These are phyloP conservation scores for Tragelaphus strepsiceros DNA, from an alignment of 2,113 vertebrate genomes.

Conservation along the genomic window DNA sequence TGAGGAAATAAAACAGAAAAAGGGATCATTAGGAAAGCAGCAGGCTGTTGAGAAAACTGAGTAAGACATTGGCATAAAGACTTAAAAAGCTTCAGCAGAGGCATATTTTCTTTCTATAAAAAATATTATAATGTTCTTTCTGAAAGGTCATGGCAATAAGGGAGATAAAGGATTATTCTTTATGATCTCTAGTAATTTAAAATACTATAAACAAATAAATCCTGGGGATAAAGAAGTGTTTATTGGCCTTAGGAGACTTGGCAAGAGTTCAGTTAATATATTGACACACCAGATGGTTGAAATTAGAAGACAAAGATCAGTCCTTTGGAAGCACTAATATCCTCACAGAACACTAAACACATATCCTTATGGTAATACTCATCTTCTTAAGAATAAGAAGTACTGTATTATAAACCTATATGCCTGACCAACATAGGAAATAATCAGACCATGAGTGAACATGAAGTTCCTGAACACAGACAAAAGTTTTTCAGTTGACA, in stretches of 20 bases:
- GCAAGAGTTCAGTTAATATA: constrained; percentile 57
- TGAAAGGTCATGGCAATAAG: constrained; percentile 76
- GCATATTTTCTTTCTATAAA: background rate
- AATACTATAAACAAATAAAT: constrained; percentile 81
- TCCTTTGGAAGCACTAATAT: constrained; percentile 30
- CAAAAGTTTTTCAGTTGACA: background rate
- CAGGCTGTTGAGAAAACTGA: constrained; percentile 74
- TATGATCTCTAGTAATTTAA: constrained; percentile 76
- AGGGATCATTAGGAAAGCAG: constrained; percentile 67
- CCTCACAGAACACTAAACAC: background rate
- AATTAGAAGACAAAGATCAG: constrained; percentile 58
- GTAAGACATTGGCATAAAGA: constrained; percentile 73
- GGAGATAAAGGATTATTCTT: constrained; percentile 75
- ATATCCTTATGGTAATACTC: background rate
- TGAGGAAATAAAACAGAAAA: constrained; percentile 72
- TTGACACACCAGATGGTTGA: constrained; percentile 29
- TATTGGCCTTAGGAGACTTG: constrained; percentile 70
- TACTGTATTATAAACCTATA: constrained; percentile 1
- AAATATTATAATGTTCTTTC: constrained; percentile 67
- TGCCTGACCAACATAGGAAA: background rate
- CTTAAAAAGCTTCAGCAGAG: constrained; percentile 67
- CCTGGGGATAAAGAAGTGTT: constrained; percentile 67
- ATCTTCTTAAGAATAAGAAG: constrained; percentile 35
- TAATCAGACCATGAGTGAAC: background rate
- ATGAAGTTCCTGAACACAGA: background rate